Base-by-base conservation (phyloP, 2,888 invertebrate species). In the Chaetogeoica ovagalla region DNA sequence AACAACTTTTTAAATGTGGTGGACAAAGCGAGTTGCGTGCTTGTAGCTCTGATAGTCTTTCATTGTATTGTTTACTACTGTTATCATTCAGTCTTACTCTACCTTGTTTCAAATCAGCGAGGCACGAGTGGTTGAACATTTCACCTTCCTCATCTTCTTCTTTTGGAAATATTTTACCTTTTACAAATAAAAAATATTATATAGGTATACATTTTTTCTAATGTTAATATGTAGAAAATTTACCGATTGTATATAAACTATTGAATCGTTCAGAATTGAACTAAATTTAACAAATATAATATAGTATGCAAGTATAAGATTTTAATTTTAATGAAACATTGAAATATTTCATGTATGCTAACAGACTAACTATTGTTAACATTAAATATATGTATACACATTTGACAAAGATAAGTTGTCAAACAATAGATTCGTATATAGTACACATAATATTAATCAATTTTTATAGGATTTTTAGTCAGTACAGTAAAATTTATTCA, bases 101-200 rank as follows among this genome's bases (percentile, higher is more conserved):
- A 0, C 91, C 90, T 81, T 88, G 88, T 84, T 92, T 89, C 84
- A 89, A 83, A 76, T 88, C 88, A 3, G 86, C 89, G 82, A 95
- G 88, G 85, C 92, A 94, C 72, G 92, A 92, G 83, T 93, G 93
- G 86, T 94, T 93, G 85, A 95, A 95, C 66, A 93, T 88, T 85
- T 95, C 94, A 66, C 92, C 93, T 83, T 94, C 94, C 85, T 95
- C 95, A 84, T 95, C 95, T 69, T 94, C 94, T 90, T 82, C 82
- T 65, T 82, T 83, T 2, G 84, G 84, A 68, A 84, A 84, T 66
- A 84, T 84, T 83, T 84, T 84, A 21, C 84, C 84, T 84, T 83
- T 66, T 60, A 52, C n/a, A 73, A 21, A 68, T 65, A 19, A 69
- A 30, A 69, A 1, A 30, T 30, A 30, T 30, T 30, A 30, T 30